Evolutionary conservation across 2,888 invertebrate genomes (phyloP), one percentile per base, ranked within the genome.

Genomic region (Cephus pygmeus): DNA sequence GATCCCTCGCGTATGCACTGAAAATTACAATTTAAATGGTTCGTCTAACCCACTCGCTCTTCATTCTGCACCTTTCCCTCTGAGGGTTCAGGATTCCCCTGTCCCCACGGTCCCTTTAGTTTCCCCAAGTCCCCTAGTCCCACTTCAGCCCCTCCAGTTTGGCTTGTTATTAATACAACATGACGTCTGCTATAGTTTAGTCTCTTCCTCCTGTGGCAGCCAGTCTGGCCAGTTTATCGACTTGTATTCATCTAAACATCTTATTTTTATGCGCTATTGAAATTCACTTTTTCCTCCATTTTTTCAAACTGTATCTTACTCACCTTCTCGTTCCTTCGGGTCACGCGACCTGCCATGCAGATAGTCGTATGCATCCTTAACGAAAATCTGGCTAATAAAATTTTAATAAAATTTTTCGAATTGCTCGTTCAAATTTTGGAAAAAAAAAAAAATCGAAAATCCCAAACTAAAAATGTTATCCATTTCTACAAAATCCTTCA

Each of bases 21-120:
- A 88, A 90, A 90, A 90, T 90, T 90, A 90, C 90, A 90, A 90
- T 90, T 90, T 90, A 89, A 90, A 90, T 89, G 85, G 85, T 83
- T 71, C 71, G 56, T 56, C 56, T 23, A 56, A 56, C 56, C 56
- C 56, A 9, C 56, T 56, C 56, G 23, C 56, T 56, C 56, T 56
- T 56, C 23, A 56, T 56, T 56, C 56, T 56, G 56, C 56, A 56
- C 56, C 56, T 56, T 56, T 56, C 56, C 9, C 9, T 23, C 56
- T 2, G 56, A 23, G 56, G 56, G 23, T 9, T 56, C 56, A 23
- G 36, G 15, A 15, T 6, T 2, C 71, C 76, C 85, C 82, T 81
- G 82, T 82, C 83, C 84, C 81, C 83, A 36, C 73, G 33, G 78
- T 79, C 83, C 85, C 83, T 82, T 79, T 23, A 56, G 56, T 56